phyloP scores from a whole-genome alignment of 1,140 invertebrate genomes.

The Drosophila sulfurigaster region DNA sequence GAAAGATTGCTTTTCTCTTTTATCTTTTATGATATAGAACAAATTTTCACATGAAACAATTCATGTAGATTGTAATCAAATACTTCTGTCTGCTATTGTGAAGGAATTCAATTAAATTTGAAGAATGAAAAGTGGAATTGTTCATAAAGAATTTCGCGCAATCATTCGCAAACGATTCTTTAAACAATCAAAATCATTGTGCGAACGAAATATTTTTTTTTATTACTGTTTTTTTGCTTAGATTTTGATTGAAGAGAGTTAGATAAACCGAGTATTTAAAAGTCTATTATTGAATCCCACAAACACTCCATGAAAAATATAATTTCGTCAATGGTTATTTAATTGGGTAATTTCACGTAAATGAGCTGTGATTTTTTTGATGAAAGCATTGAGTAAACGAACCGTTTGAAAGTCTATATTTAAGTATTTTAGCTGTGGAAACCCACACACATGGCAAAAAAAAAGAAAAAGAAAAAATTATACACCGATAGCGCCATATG shows the following conservation, averaged over 20 bases:
- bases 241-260: too few species aligned
- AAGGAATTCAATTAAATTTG: background rate
- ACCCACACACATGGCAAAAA: slow-evolving; percentile 34
- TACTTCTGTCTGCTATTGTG: background rate
- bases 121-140: background rate
- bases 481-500: slow-evolving; percentile 40
- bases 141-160: background rate
- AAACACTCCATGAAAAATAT: too few species aligned
- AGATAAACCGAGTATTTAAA: too few species aligned
- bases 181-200: background rate
- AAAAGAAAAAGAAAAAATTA: slow-evolving; percentile 5
- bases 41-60: background rate
- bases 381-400: background rate
- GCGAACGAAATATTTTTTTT: background rate
- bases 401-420: slow-evolving; percentile 4
- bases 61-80: background rate
- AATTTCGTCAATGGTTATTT: too few species aligned
- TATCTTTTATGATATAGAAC: background rate
- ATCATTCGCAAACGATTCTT: background rate
- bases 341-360: background rate
- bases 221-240: background rate
- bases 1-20: background rate
- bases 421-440: slow-evolving; percentile 11
- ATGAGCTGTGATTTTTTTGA: slow-evolving; percentile 2
- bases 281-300: too few species aligned